A percentile compares a stretch with the other conserved stretches of the same genome.
These are phyloP conservation scores for Allobates femoralis DNA, from an alignment of 2,797 vertebrate species.

Conservation along the genomic window DNA sequence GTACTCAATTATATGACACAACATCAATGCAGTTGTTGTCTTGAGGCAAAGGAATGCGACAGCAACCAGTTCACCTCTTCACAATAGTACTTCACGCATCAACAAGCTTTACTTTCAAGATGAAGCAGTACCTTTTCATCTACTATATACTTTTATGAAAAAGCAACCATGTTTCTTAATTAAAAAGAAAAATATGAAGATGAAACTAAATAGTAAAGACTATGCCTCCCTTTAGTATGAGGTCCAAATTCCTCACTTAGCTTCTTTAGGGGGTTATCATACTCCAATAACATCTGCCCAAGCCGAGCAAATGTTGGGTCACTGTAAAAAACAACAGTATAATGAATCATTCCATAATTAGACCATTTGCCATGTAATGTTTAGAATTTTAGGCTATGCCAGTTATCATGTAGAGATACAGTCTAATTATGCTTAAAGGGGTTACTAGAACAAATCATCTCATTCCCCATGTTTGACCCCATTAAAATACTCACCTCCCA, in stretches of 20 bases:
- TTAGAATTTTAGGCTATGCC: no score
- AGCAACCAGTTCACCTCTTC: no score
- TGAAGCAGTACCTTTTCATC: neutral
- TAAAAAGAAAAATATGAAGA: neutral
- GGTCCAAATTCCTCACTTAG: slow-evolving; percentile 92
- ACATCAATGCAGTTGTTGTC: no score
- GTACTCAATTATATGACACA: no score
- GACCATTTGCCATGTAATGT: neutral
- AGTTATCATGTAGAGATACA: no score
- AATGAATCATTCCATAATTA: neutral
- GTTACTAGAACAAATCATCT: no score
- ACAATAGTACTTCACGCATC: neutral
- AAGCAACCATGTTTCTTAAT: neutral
- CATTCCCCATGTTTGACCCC: no score
- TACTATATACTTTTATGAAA: neutral
- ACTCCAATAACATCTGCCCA: slow-evolving; percentile 91
- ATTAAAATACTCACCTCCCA: no score
- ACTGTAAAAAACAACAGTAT: slow-evolving; percentile 69
- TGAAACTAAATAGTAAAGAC: neutral
- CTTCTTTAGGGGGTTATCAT: slow-evolving; percentile 91
- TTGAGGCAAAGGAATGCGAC: no score
- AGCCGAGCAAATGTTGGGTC: slow-evolving; percentile 88
- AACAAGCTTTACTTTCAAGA: neutral
- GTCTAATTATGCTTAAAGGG: no score
- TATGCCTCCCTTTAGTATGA: slow-evolving; percentile 84